Evolutionary conservation across 2,113 vertebrate genomes (phyloP), one percentile per base, ranked within the genome.

Genomic region (Rhea pennata): DNA sequence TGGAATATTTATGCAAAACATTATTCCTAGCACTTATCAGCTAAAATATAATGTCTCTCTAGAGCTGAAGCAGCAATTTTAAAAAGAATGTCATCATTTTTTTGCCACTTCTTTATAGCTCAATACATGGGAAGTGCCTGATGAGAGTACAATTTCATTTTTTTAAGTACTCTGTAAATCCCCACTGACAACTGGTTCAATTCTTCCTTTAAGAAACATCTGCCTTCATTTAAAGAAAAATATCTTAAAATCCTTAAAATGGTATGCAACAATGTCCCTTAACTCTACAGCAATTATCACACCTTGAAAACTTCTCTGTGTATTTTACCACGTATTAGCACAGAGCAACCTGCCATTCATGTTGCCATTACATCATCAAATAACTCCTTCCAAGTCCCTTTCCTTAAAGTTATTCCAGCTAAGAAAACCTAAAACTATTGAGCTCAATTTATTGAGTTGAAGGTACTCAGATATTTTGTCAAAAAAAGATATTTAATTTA

Each of bases 1-100:
- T 96, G 84, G 54, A 97, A 94, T 97, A 97, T 98, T 98, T 97
- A 98, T 96, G 92, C 93, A 98, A 97, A 97, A 97, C 90, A 95
- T 90, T 94, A 96, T 93, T 97, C 90, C 93, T 97, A 96, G 92
- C 88, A 92, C 46, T 97, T 97, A 97, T 90, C 84, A 97, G 69
- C 92, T 96, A 95, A 98, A 95, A 89, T 93, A 84, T 89, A 96
- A 96, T 67, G 90, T 92, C 95, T 96, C 94, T 78, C 29, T 84
- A 94, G 86, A 97, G 90, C 86, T 96, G 95, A 97, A 88, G 64
- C 77, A 95, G 88, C 94, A 96, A 79, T 96, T 97, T 96, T 93
- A 69, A 65, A 91, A 95, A 94, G 40, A 90, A 87, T 93, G 87
- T 94, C 83, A 90, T 81, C 23, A 21, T 88, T 80, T 95, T 92